phyloP scores from a whole-genome alignment of 1,140 invertebrate species.

The Onthophagus taurus region DNA sequence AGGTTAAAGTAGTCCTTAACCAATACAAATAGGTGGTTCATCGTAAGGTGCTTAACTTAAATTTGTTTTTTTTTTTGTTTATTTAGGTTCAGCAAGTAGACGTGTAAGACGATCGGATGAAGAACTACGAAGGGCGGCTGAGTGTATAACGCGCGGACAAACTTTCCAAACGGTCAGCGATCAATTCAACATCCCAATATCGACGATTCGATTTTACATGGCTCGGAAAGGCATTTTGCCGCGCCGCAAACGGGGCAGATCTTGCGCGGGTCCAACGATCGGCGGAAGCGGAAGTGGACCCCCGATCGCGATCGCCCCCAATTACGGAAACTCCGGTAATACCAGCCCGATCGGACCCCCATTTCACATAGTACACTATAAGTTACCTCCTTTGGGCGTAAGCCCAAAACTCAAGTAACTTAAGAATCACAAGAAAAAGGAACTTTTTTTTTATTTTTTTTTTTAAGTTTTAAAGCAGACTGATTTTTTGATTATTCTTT shows the following conservation, averaged over 20 bases:
- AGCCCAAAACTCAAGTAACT: conserved; percentile 36
- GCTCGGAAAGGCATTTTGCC: conserved; percentile 70
- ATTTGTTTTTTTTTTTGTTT: background rate
- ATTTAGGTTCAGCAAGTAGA: conserved; percentile 31
- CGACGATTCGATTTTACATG: conserved; percentile 78
- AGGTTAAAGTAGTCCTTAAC: too few species aligned
- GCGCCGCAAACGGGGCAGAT: conserved; percentile 57
- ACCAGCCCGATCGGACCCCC: conserved; percentile 52
- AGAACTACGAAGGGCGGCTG: conserved; percentile 63
- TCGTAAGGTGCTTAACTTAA: too few species aligned
- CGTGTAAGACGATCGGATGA: conserved; percentile 61
- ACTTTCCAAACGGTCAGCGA: conserved; percentile 75
- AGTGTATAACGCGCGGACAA: conserved; percentile 67
- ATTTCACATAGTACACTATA: conserved; percentile 66
- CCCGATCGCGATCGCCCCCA: conserved; percentile 28
- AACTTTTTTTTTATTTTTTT: background rate
- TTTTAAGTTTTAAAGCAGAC: conserved; percentile 1
- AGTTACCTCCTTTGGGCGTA: conserved; percentile 47
- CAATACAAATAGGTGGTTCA: too few species aligned
- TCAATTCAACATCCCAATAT: conserved; percentile 75
- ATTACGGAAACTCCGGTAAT: conserved; percentile 38
- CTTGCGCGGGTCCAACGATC: conserved; percentile 34
- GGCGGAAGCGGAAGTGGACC: too few species aligned
- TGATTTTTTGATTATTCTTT: conserved; percentile 12
- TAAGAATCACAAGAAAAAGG: conserved; percentile 5